Base-by-base conservation (phyloP, 2,888 invertebrate species). In the Lathronympha strigana region DNA sequence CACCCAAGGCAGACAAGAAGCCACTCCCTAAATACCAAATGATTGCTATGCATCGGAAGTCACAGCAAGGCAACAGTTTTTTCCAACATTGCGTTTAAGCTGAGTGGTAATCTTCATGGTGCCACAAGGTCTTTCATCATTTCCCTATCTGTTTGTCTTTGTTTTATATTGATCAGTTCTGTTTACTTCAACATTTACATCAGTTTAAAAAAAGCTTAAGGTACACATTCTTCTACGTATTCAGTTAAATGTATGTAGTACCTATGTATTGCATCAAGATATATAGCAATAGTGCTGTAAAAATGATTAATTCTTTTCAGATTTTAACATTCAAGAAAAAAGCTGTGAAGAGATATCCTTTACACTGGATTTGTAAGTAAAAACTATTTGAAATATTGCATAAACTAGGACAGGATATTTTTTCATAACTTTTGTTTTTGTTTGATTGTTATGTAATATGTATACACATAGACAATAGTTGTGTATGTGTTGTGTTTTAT, bases 311-410 rank as follows among this genome's bases (percentile, higher is more conserved):
- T 40, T 53, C 38, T 2, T 64, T 64, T 28, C 64, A 64, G 64
- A 47, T 64, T 60, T 53, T 53, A 60, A 51, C 25, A 60, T 60
- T 64, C 45, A 60, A 21, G 36, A 51, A 21, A 58, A 60, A 36
- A 19, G 33, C 64, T 47, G 58, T 38, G 43, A 53, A 45, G 19
- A 60, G 8, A 45, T 19, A 58, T 77, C 74, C 67, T 71, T 69
- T 70, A 70, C 77, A 79, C 78, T 78, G 78, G 82, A 78, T 71
- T 73, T 78, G 84, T 84, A 71, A 85, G 85, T 84, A 72, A 55
- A 51, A 40, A 9, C 9, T 19, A 47, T 21, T 51, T n/a, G 2
- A 19, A 31, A 11, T 50, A 40, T 40, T 40, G 13, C 2, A 5
- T 33, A 33, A 33, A 33, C 9, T 8, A 33, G 3, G 9, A 11